Evolutionary conservation across 1,140 invertebrate genomes (phyloP).

Genomic region (Caenorhabditis elegans): WBcel235 BX284605.5:11316501-11317000

Average conservation of each 20-base stretch:
- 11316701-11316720: constrained; percentile 18
- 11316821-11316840: neutral
- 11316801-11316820: neutral
- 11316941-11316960: neutral
- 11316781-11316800: constrained; percentile 1
- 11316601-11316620: neutral
- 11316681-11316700: too few relatives aligned
- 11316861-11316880: constrained; percentile 14
- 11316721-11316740: neutral
- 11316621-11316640: neutral
- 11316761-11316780: constrained; percentile 2
- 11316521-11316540: neutral
- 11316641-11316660: neutral
- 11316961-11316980: constrained; percentile 20
- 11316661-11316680: too few relatives aligned
- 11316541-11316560: neutral
- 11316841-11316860: constrained; percentile 9
- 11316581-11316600: constrained; percentile 9
- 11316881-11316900: constrained; percentile 2
- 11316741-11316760: neutral
- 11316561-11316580: constrained; percentile 7
- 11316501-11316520: constrained; percentile 17
- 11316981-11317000: constrained; percentile 14
- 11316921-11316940: neutral
- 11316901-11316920: neutral